Conservation (phyloP, 2,797 vertebrate species). For the Amazona finschi region DNA sequence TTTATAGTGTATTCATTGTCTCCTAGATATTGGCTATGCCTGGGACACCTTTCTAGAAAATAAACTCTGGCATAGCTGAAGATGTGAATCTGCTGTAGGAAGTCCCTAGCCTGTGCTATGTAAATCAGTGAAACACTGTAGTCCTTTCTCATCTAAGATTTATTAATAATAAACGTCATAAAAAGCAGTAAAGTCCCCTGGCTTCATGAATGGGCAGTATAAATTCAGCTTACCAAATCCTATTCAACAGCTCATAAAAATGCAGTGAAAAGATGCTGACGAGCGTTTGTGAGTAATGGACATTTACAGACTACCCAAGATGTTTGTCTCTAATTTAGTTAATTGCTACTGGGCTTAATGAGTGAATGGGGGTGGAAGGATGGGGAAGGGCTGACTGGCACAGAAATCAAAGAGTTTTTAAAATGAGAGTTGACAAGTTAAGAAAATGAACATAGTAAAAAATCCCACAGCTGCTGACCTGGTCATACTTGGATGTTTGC, state of each 20-base stretch:
- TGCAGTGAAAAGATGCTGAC: constrained; percentile 5
- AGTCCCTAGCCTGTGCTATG: background rate
- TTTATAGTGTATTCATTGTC: background rate
- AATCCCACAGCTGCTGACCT: background rate
- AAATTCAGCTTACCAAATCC: background rate
- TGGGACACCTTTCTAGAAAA: background rate
- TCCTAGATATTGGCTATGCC: background rate
- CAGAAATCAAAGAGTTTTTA: background rate
- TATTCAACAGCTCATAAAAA: constrained; percentile 2
- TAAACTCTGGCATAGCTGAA: background rate
- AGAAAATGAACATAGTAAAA: background rate
- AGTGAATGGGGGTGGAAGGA: background rate
- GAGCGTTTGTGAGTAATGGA: background rate
- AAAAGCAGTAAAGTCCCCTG: background rate
- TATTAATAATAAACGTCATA: background rate
- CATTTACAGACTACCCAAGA: background rate
- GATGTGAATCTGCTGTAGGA: background rate
- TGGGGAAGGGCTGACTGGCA: background rate
- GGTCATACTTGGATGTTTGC: background rate
- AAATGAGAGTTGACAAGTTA: background rate
- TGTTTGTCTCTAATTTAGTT: constrained; percentile 18
- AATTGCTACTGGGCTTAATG: background rate
- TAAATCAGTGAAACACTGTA: background rate
- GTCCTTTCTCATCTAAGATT: background rate
- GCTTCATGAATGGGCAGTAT: background rate